Conservation (phyloP, 1,140 invertebrate genomes). For the Cydia amplana region DNA sequence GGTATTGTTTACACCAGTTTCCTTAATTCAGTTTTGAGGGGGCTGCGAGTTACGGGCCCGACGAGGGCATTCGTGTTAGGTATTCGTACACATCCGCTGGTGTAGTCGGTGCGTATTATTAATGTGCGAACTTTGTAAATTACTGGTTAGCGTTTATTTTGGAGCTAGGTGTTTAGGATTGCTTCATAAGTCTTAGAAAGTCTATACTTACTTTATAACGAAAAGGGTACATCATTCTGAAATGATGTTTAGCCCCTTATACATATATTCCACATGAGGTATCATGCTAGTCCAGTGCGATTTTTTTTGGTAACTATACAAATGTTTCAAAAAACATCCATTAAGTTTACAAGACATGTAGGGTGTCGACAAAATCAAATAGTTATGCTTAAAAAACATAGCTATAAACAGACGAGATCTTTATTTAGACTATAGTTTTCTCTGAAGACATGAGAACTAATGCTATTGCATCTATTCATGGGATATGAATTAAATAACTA, state of each 20-base stretch:
- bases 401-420: too few species aligned
- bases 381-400: too few species aligned
- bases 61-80: conserved; percentile 53
- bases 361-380: too few species aligned
- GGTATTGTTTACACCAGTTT: conserved; percentile 55
- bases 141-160: conserved; percentile 20
- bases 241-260: too few species aligned
- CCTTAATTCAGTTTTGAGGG: conserved; percentile 60
- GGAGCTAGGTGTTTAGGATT: not conserved
- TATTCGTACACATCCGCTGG: conserved; percentile 69
- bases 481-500: not conserved
- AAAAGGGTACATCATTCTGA: too few species aligned
- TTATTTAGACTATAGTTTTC: too few species aligned
- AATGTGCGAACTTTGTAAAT: conserved; percentile 44
- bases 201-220: not conserved
- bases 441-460: too few species aligned
- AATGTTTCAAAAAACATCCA: too few species aligned
- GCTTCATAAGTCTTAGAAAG: not conserved
- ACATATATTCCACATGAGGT: too few species aligned
- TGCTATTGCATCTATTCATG: not conserved
- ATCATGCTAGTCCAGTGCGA: too few species aligned
- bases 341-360: too few species aligned
- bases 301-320: too few species aligned
- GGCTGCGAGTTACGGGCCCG: conserved; percentile 58
- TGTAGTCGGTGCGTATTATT: conserved; percentile 52